Conservation (phyloP, 1,140 invertebrate species). For the Cyphomyrmex costatus region DNA sequence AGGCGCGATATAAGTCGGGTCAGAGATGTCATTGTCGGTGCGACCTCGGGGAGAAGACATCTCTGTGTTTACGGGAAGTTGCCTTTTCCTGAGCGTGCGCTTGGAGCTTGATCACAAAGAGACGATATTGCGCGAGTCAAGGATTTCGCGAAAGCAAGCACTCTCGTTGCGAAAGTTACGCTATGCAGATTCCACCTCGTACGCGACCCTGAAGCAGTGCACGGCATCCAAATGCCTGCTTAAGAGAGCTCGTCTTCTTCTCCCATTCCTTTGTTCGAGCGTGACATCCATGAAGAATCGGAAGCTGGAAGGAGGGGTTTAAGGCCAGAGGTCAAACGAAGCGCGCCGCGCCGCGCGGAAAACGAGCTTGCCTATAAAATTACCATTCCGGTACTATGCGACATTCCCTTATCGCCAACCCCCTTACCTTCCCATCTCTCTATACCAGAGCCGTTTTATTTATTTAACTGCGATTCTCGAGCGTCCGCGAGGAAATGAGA, state of each 20-base stretch:
- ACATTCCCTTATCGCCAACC: background rate
- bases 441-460: background rate
- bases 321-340: constrained; percentile 46
- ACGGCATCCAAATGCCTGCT: constrained; percentile 73
- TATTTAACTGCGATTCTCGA: constrained; percentile 55
- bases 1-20: constrained; percentile 5
- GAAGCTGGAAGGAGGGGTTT: constrained; percentile 54
- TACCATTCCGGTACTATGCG: constrained; percentile 62
- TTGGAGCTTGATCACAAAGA: constrained; percentile 46
- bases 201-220: constrained; percentile 43
- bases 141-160: constrained; percentile 42
- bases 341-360: constrained; percentile 41
- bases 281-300: constrained; percentile 70
- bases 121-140: constrained; percentile 24
- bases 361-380: constrained; percentile 66
- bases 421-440: background rate
- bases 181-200: constrained; percentile 55
- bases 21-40: constrained; percentile 21
- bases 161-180: constrained; percentile 49
- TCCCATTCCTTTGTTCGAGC: constrained; percentile 65
- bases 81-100: constrained; percentile 1
- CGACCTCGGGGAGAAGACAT: constrained; percentile 44
- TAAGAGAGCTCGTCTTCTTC: constrained; percentile 66
- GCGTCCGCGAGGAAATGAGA: background rate
- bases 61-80: constrained; percentile 27